phyloP scores from a whole-genome alignment of 2,797 vertebrate species.

The Malurus leucopterus region DNA sequence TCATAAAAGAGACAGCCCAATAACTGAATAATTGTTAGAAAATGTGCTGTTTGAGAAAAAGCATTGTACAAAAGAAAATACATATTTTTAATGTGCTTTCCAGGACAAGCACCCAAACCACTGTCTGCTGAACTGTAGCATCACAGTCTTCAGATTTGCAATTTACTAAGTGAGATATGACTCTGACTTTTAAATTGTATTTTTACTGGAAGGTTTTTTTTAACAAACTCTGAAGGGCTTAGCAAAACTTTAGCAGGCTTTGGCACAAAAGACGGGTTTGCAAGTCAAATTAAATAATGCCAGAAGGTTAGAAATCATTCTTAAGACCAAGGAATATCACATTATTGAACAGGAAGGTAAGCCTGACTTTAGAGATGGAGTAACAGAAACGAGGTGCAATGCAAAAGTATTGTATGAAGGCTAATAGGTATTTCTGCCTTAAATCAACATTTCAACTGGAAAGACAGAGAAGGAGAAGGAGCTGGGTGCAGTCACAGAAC shows the following conservation, averaged over 20 bases:
- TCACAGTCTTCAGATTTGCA: background rate
- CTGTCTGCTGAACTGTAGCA: background rate
- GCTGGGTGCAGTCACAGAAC: background rate
- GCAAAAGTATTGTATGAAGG: background rate
- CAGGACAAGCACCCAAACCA: background rate
- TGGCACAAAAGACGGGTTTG: background rate
- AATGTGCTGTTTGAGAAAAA: background rate
- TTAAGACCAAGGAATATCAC: background rate
- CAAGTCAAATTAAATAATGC: background rate
- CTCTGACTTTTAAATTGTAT: background rate
- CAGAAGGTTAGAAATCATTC: background rate
- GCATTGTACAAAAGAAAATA: background rate
- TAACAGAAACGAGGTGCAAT: background rate
- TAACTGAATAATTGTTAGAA: background rate
- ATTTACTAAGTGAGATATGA: background rate
- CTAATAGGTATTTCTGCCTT: background rate
- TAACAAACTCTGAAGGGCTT: background rate
- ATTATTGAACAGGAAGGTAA: background rate
- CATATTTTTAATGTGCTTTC: background rate
- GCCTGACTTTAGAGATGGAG: background rate
- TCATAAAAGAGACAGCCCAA: background rate
- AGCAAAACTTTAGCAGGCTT: background rate
- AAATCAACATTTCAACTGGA: background rate
- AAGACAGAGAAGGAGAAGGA: background rate
- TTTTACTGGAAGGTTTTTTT: background rate